Percentiles rank a stretch among this genome's conserved stretches.
These are phyloP conservation scores for Euplexia lucipara DNA, from an alignment of 2,888 invertebrate genomes.

Conservation along the genomic window DNA sequence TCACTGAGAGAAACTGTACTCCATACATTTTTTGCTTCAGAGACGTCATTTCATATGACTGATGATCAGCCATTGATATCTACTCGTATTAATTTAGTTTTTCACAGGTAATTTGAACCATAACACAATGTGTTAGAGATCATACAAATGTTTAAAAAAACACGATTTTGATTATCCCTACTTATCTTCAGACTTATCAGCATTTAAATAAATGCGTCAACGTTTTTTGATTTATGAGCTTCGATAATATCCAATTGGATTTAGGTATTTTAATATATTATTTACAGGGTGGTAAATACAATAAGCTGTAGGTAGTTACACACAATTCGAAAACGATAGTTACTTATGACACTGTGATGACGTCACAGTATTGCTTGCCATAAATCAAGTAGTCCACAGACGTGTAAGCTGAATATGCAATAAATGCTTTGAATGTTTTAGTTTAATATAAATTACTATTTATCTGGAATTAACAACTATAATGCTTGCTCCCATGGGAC, in stretches of 20 bases:
- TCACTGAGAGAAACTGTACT: constrained; percentile 37
- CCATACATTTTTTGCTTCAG: constrained; percentile 2
- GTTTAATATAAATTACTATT: too few species aligned
- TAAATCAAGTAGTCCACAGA: too few species aligned
- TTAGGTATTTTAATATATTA: not conserved
- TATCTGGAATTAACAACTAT: too few species aligned
- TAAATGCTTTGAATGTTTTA: too few species aligned
- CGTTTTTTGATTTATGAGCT: constrained; percentile 42
- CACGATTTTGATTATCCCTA: constrained; percentile 27
- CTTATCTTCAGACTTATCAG: constrained; percentile 44
- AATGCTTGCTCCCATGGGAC: too few species aligned
- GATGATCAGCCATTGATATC: constrained; percentile 39
- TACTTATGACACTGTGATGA: not conserved
- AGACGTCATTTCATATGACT: constrained; percentile 38
- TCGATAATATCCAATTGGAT: constrained; percentile 30
- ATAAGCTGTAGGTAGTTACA: not conserved
- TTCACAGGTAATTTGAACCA: constrained; percentile 9
- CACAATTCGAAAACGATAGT: not conserved
- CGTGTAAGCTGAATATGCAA: too few species aligned
- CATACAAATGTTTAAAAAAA: not conserved
- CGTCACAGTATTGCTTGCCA: too few species aligned
- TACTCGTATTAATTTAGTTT: not conserved
- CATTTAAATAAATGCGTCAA: constrained; percentile 33
- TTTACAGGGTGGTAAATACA: not conserved
- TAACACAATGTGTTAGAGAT: constrained; percentile 14